Conservation (phyloP, 2,888 invertebrate genomes). For the Apamea crenata region DNA sequence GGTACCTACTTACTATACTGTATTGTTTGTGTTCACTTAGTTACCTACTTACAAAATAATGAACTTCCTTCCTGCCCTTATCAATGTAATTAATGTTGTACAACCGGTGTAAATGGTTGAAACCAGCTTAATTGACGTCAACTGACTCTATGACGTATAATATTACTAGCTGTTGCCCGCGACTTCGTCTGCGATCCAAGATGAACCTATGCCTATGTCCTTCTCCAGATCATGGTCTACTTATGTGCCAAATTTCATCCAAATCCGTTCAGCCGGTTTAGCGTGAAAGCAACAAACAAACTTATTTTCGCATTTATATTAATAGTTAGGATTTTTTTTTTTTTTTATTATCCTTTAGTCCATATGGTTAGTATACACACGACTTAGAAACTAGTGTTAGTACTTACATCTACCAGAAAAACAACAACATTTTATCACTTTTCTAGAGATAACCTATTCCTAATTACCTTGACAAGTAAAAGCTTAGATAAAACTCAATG, state of each 20-base stretch:
- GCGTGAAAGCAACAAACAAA: no score
- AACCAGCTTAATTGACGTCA: neutral
- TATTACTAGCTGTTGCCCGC: no score
- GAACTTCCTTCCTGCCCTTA: conserved; percentile 38
- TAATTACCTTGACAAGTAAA: neutral
- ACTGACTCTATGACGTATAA: neutral
- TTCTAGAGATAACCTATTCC: neutral
- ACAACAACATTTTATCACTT: neutral
- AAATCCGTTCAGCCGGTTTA: no score
- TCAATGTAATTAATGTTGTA: neutral
- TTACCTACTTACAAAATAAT: neutral
- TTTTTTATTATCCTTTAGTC: no score
- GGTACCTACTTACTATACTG: neutral
- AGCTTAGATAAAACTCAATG: conserved; percentile 31
- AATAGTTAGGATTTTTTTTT: no score
- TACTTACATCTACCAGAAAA: neutral
- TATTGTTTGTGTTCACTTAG: neutral
- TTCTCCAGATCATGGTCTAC: no score
- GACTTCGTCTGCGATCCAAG: no score
- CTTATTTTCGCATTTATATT: no score
- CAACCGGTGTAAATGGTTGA: neutral
- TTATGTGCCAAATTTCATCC: no score
- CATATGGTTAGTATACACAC: no score
- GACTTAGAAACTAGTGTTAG: neutral
- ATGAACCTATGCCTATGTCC: no score